Percentiles rank a stretch among this genome's conserved stretches.
Evolutionary conservation across 2,797 vertebrate species (phyloP).

Genomic region (Aotus griseimembra): DNA sequence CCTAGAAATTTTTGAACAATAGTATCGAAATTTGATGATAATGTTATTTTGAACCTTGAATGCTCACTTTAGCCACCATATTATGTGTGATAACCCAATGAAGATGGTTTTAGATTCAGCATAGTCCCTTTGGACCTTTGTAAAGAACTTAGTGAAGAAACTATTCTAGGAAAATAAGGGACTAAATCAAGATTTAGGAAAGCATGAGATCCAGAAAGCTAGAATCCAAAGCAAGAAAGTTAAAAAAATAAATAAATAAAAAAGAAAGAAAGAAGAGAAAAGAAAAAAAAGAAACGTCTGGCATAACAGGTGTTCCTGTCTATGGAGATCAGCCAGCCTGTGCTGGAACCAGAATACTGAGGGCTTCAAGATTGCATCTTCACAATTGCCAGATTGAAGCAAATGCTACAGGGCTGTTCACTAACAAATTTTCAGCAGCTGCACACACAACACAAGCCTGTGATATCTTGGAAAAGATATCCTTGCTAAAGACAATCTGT

Average conservation of each 20-base stretch:
- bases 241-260: not conserved
- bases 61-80: not conserved
- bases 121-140: not conserved
- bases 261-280: not conserved
- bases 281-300: not conserved
- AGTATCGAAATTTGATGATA: not conserved
- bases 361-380: not conserved
- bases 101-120: not conserved
- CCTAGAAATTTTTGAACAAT: not conserved
- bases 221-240: not conserved
- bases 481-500: not conserved
- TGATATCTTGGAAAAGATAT: not conserved
- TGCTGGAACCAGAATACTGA: not conserved
- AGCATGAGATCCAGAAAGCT: not conserved
- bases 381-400: not conserved
- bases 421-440: not conserved
- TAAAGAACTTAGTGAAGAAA: not conserved
- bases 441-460: rapidly evolving
- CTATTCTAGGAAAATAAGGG: not conserved
- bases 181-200: not conserved
- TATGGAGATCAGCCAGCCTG: not conserved
- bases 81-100: not conserved
- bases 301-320: not conserved
- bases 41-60: constrained; percentile 20
- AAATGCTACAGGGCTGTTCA: not conserved